phyloP scores from a whole-genome alignment of 2,113 vertebrate genomes.

The Gasterosteus nipponicus region DNA sequence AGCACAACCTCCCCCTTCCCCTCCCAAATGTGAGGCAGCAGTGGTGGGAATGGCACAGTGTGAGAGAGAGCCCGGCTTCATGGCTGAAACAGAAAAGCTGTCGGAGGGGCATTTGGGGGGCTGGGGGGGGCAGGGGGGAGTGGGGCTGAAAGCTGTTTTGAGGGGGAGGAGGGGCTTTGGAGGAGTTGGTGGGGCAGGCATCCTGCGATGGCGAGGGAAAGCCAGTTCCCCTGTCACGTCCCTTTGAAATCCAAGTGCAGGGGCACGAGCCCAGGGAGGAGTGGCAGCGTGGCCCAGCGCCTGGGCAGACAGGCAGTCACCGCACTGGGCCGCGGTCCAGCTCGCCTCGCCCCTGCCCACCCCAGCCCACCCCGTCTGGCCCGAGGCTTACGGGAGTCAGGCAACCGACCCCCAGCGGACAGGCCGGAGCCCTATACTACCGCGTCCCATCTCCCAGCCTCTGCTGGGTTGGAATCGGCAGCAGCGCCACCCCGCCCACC shows the following conservation, averaged over 20 bases:
- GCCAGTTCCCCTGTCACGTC: conserved; percentile 76
- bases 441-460: conserved; percentile 54
- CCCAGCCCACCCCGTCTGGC: conserved; percentile 79
- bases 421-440: conserved; percentile 71
- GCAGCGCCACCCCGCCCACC: conserved; percentile 35
- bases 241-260: conserved; percentile 84
- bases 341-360: conserved; percentile 74
- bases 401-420: conserved; percentile 80
- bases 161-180: conserved; percentile 21
- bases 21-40: conserved; percentile 74
- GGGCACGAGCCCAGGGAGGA: conserved; percentile 83
- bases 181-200: conserved; percentile 65
- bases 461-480: conserved; percentile 52
- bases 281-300: conserved; percentile 81
- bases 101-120: conserved; percentile 72
- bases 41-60: conserved; percentile 79
- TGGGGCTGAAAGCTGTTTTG: conserved; percentile 66
- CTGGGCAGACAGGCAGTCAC: conserved; percentile 85
- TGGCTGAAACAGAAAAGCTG: conserved; percentile 76
- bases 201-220: conserved; percentile 72
- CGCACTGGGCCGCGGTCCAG: conserved; percentile 81
- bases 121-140: conserved; percentile 56
- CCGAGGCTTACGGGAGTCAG: conserved; percentile 77
- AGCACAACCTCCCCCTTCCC: conserved; percentile 78
- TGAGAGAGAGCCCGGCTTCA: conserved; percentile 75